A percentile compares a stretch with the other conserved stretches of the same genome.
These are phyloP conservation scores for Eubasilissa splendida DNA, from an alignment of 2,888 invertebrate genomes.

Conservation along the genomic window DNA sequence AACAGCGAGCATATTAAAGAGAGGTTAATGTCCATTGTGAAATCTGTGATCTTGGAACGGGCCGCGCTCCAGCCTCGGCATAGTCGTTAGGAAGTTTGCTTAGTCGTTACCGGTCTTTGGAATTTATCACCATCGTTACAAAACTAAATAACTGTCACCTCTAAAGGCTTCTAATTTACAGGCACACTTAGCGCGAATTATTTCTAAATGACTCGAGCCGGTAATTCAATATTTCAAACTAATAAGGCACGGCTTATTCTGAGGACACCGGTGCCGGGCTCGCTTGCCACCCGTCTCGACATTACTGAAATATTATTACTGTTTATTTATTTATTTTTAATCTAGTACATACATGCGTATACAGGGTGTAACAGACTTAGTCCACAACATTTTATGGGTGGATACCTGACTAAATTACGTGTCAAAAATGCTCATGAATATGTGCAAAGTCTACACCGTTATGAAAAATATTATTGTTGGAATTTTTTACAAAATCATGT, in stretches of 20 bases:
- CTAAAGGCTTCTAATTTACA: slow-evolving; percentile 24
- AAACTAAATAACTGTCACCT: slow-evolving; percentile 42
- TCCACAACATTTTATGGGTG: too few species aligned
- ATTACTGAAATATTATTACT: too few species aligned
- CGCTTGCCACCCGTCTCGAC: neutral
- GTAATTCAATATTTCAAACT: slow-evolving; percentile 4
- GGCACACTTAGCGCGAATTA: slow-evolving; percentile 10
- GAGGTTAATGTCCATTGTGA: slow-evolving; percentile 19
- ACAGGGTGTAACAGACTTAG: too few species aligned
- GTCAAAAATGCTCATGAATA: too few species aligned
- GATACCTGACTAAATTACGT: too few species aligned
- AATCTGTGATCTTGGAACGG: slow-evolving; percentile 26
- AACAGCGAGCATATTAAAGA: slow-evolving; percentile 2
- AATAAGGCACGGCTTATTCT: neutral
- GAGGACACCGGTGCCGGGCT: neutral
- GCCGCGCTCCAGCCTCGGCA: slow-evolving; percentile 1
- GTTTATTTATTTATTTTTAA: too few species aligned
- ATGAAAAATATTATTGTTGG: too few species aligned
- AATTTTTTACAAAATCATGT: too few species aligned
- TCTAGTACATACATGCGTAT: too few species aligned
- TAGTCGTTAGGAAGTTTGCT: slow-evolving; percentile 6
- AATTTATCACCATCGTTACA: slow-evolving; percentile 20
- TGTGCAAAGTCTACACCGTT: too few species aligned
- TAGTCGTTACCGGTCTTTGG: slow-evolving; percentile 13
- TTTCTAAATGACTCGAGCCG: slow-evolving; percentile 13